These are phyloP conservation scores for Acrocephalus arundinaceus DNA, from an alignment of 2,113 vertebrate genomes.

Conservation along the genomic window DNA sequence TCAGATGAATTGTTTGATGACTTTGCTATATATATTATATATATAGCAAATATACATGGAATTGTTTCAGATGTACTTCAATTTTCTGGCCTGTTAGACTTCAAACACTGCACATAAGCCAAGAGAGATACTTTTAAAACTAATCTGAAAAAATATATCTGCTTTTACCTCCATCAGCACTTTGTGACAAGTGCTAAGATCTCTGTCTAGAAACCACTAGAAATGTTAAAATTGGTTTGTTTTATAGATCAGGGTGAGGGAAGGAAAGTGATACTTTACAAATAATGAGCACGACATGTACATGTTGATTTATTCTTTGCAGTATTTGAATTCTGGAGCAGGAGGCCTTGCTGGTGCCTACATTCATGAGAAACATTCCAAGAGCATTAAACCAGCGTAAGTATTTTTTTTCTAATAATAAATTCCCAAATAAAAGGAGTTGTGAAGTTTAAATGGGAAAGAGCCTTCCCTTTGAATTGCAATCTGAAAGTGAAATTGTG, in stretches of 20 bases:
- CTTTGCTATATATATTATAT: background rate
- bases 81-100: background rate
- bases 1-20: background rate
- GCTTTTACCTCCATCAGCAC: background rate
- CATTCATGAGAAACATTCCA: slow-evolving; percentile 88
- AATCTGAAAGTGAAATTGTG: background rate
- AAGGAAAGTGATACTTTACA: background rate
- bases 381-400: slow-evolving; percentile 84
- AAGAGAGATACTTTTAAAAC: background rate
- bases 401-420: slow-evolving; percentile 50
- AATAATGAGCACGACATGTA: background rate
- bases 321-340: slow-evolving; percentile 95
- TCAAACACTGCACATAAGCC: background rate
- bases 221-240: background rate
- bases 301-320: slow-evolving; percentile 28
- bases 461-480: background rate
- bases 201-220: background rate
- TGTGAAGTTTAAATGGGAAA: background rate
- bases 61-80: background rate
- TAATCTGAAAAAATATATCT: background rate
- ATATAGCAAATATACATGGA: background rate
- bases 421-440: background rate
- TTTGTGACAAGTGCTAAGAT: background rate
- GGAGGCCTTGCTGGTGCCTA: slow-evolving; percentile 89
- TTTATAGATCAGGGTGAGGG: background rate